These are phyloP conservation scores for Sebastes steindachneri DNA, from an alignment of 2,797 vertebrate genomes.

Conservation along the genomic window DNA sequence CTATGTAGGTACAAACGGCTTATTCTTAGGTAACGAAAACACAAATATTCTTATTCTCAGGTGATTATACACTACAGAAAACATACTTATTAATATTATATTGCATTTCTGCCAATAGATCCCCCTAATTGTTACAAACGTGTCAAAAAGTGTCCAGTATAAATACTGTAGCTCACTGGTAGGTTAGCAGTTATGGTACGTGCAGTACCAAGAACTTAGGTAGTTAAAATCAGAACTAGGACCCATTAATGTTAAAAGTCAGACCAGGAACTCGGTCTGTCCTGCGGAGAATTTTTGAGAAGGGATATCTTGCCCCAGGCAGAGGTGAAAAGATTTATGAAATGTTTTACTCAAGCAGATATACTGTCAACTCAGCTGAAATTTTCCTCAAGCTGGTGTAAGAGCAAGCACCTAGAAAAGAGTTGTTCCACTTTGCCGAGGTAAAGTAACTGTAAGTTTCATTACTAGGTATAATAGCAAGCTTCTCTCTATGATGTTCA, in stretches of 20 bases:
- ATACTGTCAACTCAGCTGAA: neutral
- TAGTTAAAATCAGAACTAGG: neutral
- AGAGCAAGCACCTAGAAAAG: neutral
- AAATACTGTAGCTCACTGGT: neutral
- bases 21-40: no score
- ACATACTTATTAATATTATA: no score
- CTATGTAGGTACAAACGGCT: no score
- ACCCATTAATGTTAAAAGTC: slow-evolving; percentile 6
- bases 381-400: neutral
- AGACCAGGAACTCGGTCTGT: neutral
- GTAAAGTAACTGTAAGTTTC: neutral
- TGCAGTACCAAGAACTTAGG: neutral
- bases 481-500: neutral
- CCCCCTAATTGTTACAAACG: no score
- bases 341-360: slow-evolving; percentile 12
- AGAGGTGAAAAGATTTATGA: slow-evolving; percentile 20
- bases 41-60: no score
- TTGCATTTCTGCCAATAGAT: no score
- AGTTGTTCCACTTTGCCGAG: neutral
- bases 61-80: no score
- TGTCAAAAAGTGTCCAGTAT: neutral
- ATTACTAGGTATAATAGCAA: neutral
- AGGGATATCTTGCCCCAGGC: neutral
- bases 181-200: neutral
- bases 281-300: neutral